Conservation (phyloP, 53 echinoderm and acorn worm species). For the Actinopyga echinites region DNA sequence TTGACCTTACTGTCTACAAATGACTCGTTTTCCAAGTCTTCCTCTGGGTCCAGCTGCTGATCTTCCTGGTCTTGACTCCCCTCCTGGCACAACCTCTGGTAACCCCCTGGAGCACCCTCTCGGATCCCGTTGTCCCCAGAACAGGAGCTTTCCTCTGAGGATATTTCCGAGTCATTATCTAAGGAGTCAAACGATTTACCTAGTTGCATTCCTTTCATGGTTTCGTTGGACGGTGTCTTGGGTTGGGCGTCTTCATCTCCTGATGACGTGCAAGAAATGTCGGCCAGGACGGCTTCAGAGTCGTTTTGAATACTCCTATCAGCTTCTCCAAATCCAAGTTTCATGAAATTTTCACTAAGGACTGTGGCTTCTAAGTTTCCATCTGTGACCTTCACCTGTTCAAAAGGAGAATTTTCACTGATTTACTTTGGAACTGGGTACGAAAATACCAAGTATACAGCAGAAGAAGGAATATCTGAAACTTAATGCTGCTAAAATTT, state of each 20-base stretch:
- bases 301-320: slow-evolving; percentile 56
- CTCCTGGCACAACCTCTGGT: slow-evolving; percentile 8
- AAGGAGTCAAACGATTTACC: slow-evolving; percentile 40
- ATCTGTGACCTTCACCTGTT: not conserved
- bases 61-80: not conserved
- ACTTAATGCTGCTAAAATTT: too few species aligned
- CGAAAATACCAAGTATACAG: not conserved
- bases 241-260: slow-evolving; percentile 50
- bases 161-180: slow-evolving; percentile 17
- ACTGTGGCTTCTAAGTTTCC: not conserved
- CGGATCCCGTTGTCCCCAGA: not conserved
- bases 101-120: not conserved
- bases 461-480: not conserved
- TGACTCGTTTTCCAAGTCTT: not conserved
- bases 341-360: too few species aligned
- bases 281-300: slow-evolving; percentile 64
- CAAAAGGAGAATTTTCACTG: not conserved
- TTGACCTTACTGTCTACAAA: not conserved
- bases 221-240: slow-evolving; percentile 9
- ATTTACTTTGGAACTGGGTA: too few species aligned
- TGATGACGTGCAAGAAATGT: slow-evolving; percentile 61
- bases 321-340: slow-evolving; percentile 17
- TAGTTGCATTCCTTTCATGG: slow-evolving; percentile 8
- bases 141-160: slow-evolving; percentile 22
- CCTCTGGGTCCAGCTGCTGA: not conserved